Evolutionary conservation across 2,113 vertebrate species (phyloP).

Genomic region (Pristiophorus japonicus): DNA sequence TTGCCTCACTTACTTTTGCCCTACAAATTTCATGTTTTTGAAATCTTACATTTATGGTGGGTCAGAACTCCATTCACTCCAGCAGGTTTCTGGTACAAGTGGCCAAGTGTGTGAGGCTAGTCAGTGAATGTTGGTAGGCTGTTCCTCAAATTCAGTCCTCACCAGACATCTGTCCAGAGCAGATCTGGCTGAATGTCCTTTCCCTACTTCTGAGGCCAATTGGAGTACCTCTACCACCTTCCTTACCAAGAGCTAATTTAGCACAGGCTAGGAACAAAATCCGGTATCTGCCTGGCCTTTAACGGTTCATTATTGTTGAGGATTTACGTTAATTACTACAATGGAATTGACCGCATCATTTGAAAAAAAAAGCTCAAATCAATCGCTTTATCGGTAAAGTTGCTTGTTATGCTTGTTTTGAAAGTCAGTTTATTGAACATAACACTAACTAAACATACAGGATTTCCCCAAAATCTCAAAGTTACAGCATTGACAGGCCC

Average conservation of each 20-base stretch:
- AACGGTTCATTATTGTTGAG: background rate
- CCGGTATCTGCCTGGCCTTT: background rate
- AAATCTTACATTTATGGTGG: background rate
- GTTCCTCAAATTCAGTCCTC: background rate
- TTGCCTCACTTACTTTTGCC: background rate
- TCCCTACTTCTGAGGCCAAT: background rate
- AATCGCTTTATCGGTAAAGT: background rate
- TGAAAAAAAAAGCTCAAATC: background rate
- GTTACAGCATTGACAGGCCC: slow-evolving; percentile 27
- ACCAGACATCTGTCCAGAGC: background rate
- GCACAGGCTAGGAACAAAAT: background rate
- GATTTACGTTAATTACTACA: background rate
- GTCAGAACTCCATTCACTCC: background rate
- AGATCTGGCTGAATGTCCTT: background rate
- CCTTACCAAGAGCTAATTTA: background rate
- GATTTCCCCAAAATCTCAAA: background rate
- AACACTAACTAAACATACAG: background rate
- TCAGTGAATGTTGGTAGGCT: background rate
- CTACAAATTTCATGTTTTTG: background rate
- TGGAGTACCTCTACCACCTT: background rate
- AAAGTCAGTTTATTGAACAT: background rate
- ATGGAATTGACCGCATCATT: background rate
- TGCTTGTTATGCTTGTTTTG: background rate
- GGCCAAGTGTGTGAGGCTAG: background rate
- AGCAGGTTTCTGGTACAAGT: background rate